A percentile compares a stretch with the other conserved stretches of the same genome.
phyloP scores from a whole-genome alignment of 1,140 invertebrate species.

The Drosophila takahashii region DNA sequence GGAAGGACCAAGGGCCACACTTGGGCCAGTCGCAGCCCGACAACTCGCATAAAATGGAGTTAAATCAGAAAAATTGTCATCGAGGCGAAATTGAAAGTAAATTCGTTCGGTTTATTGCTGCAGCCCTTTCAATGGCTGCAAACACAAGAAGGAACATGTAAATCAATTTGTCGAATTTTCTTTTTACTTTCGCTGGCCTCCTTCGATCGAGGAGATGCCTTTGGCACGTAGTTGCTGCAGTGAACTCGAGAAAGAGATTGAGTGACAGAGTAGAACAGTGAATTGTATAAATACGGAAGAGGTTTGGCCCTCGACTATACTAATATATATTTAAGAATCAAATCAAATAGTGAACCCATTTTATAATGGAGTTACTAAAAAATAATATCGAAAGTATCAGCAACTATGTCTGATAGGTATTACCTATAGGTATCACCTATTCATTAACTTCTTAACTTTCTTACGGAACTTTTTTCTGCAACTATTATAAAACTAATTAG shows the following conservation, averaged over 20 bases:
- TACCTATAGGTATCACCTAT: too few species aligned
- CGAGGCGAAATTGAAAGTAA: constrained; percentile 59
- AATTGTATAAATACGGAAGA: constrained; percentile 13
- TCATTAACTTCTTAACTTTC: too few species aligned
- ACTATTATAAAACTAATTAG: too few species aligned
- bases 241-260: constrained; percentile 18
- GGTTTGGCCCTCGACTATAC: background rate
- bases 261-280: background rate
- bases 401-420: too few species aligned
- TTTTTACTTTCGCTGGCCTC: constrained; percentile 33
- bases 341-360: background rate
- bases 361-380: too few species aligned
- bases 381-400: too few species aligned
- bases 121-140: constrained; percentile 24
- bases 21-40: background rate
- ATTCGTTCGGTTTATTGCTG: constrained; percentile 41
- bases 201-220: constrained; percentile 3
- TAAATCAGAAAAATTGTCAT: constrained; percentile 61
- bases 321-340: background rate
- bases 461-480: too few species aligned
- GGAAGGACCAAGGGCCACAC: constrained; percentile 18
- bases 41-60: constrained; percentile 56
- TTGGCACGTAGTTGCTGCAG: constrained; percentile 31
- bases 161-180: constrained; percentile 62
- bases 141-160: constrained; percentile 49